Conservation (phyloP, 2,113 vertebrate species). For the Indicator maculatus region DNA sequence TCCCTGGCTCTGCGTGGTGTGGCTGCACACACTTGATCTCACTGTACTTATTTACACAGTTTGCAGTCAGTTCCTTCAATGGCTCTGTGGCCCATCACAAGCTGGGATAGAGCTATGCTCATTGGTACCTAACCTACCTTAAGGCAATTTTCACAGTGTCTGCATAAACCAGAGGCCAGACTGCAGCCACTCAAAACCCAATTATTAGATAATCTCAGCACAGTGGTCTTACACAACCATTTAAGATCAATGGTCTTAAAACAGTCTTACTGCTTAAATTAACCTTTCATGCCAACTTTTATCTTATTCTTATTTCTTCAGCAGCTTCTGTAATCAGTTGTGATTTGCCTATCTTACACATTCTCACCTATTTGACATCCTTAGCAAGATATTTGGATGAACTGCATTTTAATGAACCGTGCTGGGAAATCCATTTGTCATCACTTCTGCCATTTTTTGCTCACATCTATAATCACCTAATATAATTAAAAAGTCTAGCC, state of each 20-base stretch:
- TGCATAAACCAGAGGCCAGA: not conserved
- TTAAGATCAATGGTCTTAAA: not conserved
- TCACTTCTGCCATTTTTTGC: constrained; percentile 6
- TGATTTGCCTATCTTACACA: constrained; percentile 19
- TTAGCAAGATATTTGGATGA: not conserved
- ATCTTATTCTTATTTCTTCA: constrained; percentile 34
- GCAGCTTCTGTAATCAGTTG: constrained; percentile 25
- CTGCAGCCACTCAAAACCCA: not conserved
- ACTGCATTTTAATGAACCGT: not conserved
- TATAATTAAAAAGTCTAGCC: not conserved
- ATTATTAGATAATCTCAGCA: not conserved
- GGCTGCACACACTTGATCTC: not conserved
- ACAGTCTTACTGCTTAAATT: constrained; percentile 7
- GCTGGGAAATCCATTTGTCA: constrained; percentile 10
- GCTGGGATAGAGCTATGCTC: not conserved
- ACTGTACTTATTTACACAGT: not conserved
- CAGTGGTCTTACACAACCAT: not conserved
- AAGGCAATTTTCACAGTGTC: not conserved
- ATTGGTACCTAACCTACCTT: not conserved
- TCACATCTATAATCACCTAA: not conserved
- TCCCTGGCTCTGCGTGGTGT: not conserved
- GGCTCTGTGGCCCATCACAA: not conserved
- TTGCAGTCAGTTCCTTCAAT: not conserved
- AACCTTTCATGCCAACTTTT: constrained; percentile 39
- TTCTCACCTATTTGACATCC: constrained; percentile 34